phyloP scores from a whole-genome alignment of 2,797 vertebrate species.

The Mareca strepera region DNA sequence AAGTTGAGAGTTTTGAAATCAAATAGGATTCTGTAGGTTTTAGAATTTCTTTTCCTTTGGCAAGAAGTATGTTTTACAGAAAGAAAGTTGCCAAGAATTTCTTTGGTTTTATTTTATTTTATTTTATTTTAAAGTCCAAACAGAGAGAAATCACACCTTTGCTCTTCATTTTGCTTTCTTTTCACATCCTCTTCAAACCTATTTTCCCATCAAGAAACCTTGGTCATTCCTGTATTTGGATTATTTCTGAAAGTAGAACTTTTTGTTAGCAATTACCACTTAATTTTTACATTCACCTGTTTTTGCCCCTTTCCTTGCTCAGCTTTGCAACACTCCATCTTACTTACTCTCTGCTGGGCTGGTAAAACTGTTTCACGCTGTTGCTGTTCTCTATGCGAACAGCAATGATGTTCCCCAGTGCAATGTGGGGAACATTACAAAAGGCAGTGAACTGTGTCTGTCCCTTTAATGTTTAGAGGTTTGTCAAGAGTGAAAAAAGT shows the following conservation, averaged over 20 bases:
- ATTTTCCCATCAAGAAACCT: not conserved
- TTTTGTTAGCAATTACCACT: not conserved
- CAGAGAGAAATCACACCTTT: not conserved
- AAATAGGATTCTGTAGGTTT: not conserved
- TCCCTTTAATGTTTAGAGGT: not conserved
- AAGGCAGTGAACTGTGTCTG: not conserved
- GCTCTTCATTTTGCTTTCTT: not conserved
- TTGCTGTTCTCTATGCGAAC: not conserved
- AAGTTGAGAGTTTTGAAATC: not conserved
- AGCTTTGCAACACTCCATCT: not conserved
- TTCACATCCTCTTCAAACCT: not conserved
- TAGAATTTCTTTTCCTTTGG: not conserved
- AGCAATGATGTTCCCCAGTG: not conserved
- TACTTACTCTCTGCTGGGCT: not conserved
- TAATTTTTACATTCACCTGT: not conserved
- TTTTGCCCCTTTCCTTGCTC: not conserved
- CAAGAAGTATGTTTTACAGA: not conserved
- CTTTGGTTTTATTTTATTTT: not conserved
- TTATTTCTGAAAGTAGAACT: not conserved
- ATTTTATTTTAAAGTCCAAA: not conserved
- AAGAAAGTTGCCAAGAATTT: not conserved
- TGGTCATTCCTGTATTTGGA: not conserved
- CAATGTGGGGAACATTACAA: not conserved
- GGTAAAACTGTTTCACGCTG: not conserved
- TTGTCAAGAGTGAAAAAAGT: not conserved